Conservation (phyloP, 2,888 invertebrate species). For the Xanthia togata region DNA sequence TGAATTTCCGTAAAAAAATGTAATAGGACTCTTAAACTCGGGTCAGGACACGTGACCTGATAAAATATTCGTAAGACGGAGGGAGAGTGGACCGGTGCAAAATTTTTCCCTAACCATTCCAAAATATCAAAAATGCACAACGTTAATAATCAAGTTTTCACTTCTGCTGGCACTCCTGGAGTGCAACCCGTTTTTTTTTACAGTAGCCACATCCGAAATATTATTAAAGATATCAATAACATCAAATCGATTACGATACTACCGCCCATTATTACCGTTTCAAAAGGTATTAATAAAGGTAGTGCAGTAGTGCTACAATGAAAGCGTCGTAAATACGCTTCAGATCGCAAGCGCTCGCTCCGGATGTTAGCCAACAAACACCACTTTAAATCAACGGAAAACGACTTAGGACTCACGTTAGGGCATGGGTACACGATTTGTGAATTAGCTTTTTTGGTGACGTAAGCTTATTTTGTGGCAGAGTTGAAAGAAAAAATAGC, state of each 20-base stretch:
- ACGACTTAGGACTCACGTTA: constrained; percentile 71
- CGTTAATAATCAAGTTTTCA: too few relatives aligned
- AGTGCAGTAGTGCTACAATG: constrained; percentile 72
- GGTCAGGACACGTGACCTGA: too few relatives aligned
- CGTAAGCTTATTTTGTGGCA: constrained; percentile 10
- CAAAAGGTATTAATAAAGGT: constrained; percentile 60
- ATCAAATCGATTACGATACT: constrained; percentile 26
- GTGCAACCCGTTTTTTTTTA: too few relatives aligned
- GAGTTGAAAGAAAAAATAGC: too few relatives aligned
- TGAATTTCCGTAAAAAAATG: too few relatives aligned
- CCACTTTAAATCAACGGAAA: constrained; percentile 82
- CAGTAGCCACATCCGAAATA: background rate
- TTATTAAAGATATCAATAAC: constrained; percentile 15
- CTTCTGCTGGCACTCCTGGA: too few relatives aligned
- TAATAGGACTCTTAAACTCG: too few relatives aligned
- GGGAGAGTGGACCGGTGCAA: too few relatives aligned
- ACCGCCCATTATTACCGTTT: constrained; percentile 23
- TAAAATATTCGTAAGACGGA: too few relatives aligned
- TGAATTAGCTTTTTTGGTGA: constrained; percentile 27
- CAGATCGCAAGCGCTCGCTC: constrained; percentile 69
- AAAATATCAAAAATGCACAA: too few relatives aligned
- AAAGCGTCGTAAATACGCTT: constrained; percentile 72
- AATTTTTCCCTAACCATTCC: too few relatives aligned
- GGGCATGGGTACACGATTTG: constrained; percentile 64
- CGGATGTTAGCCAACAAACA: constrained; percentile 83